Evolutionary conservation across 2,888 invertebrate genomes (phyloP), one percentile per base, ranked within the genome.

Genomic region (Cantharis rufa): DNA sequence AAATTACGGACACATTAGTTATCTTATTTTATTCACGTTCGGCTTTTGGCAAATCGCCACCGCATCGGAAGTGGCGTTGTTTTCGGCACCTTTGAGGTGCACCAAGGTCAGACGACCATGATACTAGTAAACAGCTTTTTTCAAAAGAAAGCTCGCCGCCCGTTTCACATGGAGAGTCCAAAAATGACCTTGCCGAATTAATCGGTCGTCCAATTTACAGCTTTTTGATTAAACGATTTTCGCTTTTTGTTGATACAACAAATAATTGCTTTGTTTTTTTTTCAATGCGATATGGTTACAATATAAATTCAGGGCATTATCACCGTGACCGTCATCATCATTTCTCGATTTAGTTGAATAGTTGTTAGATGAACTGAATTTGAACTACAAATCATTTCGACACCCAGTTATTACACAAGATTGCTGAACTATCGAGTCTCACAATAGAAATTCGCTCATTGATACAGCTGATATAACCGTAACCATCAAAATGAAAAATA

Each of bases 321-420:
- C 64, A 24, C 64, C 24, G 24, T 66, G 21, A 66, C 18, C 64
- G 13, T 66, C 64, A 24, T 66, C 64, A 66, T 66, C 64, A 66
- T 66, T 66, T 66, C 64, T 66, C 24, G 64, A 66, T 66, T 66
- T 66, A 66, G 24, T 66, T 18, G 21, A 18, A 24, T 66, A 15
- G 21, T 15, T 24, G 74, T 15, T 27, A 61, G 68, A 74, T 64
- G 62, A 70, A 62, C 70, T 74, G 70, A 69, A 74, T 70, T 70
- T 70, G 18, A 64, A 69, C 82, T 81, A 85, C 84, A 85, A 85
- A 85, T 85, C 85, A 85, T 85, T 84, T 84, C 83, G 84, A 85
- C 85, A 85, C 84, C 83, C 82, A 79, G 78, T 83, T 82, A 83
- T 84, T 84, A 84, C 76, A 64, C 69, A 70, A 78, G 70, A 77